Conservation (phyloP, 2,113 vertebrate genomes). For the Gorsachius goisagi region DNA sequence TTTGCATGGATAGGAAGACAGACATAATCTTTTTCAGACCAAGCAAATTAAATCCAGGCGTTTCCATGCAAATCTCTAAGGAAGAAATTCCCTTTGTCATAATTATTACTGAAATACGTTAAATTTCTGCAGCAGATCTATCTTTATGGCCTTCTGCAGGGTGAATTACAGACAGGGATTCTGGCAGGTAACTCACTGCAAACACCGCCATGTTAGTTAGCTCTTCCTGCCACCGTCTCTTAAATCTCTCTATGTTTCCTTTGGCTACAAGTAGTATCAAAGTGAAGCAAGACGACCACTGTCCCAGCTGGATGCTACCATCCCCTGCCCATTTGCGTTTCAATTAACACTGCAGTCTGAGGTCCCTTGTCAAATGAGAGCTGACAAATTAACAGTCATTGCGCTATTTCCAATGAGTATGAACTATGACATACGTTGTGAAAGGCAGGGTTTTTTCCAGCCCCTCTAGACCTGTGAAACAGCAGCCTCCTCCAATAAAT, state of each 20-base stretch:
- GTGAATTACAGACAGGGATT: not conserved
- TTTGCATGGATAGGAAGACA: not conserved
- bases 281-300: not conserved
- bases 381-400: constrained; percentile 22
- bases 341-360: not conserved
- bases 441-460: constrained; percentile 20
- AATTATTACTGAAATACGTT: not conserved
- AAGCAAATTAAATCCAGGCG: not conserved
- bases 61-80: not conserved
- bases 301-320: not conserved
- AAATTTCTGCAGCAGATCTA: not conserved
- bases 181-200: not conserved
- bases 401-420: not conserved
- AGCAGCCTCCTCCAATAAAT: not conserved
- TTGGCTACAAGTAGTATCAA: not conserved
- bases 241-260: not conserved
- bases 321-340: not conserved
- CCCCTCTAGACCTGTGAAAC: not conserved
- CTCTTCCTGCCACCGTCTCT: not conserved
- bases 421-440: not conserved
- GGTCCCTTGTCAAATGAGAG: constrained; percentile 2
- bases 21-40: not conserved
- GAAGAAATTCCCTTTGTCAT: not conserved
- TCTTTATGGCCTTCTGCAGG: not conserved
- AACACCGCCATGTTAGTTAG: not conserved